Conservation (phyloP, 2,113 vertebrate species). For the rat (Rattus norvegicus) region DNA sequence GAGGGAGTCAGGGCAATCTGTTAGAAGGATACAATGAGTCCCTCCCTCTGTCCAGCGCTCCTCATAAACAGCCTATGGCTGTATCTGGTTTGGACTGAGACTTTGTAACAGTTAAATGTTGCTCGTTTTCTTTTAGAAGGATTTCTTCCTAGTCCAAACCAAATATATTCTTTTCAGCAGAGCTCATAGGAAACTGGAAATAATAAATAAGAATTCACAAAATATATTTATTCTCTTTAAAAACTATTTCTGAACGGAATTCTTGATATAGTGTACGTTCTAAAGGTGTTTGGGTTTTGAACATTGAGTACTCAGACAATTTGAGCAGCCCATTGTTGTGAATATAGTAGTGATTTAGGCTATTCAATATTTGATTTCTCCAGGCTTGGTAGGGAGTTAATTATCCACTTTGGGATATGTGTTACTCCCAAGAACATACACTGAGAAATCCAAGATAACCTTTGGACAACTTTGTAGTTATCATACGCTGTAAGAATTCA, state of each 20-base stretch:
- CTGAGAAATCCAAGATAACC: neutral
- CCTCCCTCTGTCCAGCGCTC: neutral
- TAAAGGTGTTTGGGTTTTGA: neutral
- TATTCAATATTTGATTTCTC: slow-evolving; percentile 25
- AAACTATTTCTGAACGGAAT: slow-evolving; percentile 3
- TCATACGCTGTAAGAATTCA: neutral
- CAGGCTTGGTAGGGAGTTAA: neutral
- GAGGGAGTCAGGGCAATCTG: neutral
- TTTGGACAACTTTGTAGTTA: neutral
- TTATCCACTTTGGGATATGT: neutral
- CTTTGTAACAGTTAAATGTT: neutral
- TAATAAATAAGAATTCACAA: neutral
- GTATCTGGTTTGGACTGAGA: neutral
- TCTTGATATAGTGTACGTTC: neutral
- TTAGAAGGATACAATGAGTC: neutral
- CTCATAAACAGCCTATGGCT: neutral
- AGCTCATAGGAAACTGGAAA: neutral
- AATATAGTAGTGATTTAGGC: neutral
- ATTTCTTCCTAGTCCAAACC: neutral
- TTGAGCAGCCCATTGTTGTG: neutral
- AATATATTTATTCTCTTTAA: neutral
- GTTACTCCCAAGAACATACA: neutral
- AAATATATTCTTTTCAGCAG: neutral
- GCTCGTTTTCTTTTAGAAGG: slow-evolving; percentile 29
- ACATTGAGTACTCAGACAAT: neutral